Base-by-base conservation (phyloP, 2,888 invertebrate genomes). In the Acanthosepion pharaonis region DNA sequence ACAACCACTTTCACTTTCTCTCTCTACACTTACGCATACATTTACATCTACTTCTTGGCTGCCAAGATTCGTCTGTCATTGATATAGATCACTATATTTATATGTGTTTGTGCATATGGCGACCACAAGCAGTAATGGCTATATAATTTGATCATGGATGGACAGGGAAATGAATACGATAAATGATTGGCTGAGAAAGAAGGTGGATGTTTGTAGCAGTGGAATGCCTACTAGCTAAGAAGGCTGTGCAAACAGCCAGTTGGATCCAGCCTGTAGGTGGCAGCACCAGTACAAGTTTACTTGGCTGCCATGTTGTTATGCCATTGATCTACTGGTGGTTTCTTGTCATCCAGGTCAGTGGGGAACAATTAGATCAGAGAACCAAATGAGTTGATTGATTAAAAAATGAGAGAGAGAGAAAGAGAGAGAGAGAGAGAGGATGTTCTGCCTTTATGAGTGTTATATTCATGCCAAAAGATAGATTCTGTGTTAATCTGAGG, bases 311-410 rank as follows among this genome's bases (percentile, higher is more conserved):
- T 78, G 78, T 78, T 78, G 78, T 23, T 78, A 78, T 78, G n/a
- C 33, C n/a, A 78, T 78, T 78, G 78, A 78, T 78, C 78, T 78
- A 33, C 78, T 78, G 4, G 78, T 78, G n/a, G 78, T 78, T 78
- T 78, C 78, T 78, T 78, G 78, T 78, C 78, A 78, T 78, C n/a
- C 78, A 78, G 78, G 78, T 78, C n/a, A 78, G n/a, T 78, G 15
- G 78, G n/a, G 11, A 33, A 78, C 78, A 78, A 78, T 78, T 78
- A 78, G 78, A 78, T 78, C 78, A 78, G n/a, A 78, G 15, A 78
- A 33, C 78, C 33, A 78, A 78, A 78, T n/a, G 78, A 78, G 78
- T 78, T n/a, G 28, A 78, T 78, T 78, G 78, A 78, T 78, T 78
- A 78, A 8, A 78, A n/a, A n/a, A 18, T 11, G n/a, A n/a, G 9